A percentile compares a stretch with the other conserved stretches of the same genome.
Evolutionary conservation across 2,888 invertebrate genomes (phyloP).

Genomic region (Homarus gammarus): DNA sequence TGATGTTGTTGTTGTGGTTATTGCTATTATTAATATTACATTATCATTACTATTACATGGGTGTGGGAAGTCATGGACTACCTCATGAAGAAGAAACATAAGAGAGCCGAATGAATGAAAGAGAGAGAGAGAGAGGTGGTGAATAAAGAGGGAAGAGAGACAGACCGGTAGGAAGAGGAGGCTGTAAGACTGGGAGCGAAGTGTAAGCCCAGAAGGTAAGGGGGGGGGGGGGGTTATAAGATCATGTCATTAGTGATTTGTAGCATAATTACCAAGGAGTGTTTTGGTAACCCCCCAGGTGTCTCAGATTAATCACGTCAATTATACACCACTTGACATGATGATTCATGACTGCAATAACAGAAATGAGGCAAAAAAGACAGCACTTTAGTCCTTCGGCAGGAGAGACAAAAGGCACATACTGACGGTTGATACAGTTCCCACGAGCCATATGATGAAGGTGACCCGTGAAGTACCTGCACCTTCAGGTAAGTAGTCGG

Average conservation of each 20-base stretch:
- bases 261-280: neutral
- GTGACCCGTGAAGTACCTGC: too few species aligned
- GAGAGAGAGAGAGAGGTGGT: neutral
- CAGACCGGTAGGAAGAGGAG: neutral
- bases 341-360: neutral
- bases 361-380: neutral
- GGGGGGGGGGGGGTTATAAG: neutral
- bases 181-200: too few species aligned
- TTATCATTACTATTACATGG: neutral
- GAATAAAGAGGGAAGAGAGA: neutral
- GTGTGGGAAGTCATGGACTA: too few species aligned
- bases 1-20: neutral
- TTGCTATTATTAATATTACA: slow-evolving; percentile 12
- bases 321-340: neutral
- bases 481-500: too few species aligned
- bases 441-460: too few species aligned
- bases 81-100: too few species aligned
- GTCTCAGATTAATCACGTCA: neutral
- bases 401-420: too few species aligned
- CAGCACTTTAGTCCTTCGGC: too few species aligned
- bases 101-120: too few species aligned
- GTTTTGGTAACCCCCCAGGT: slow-evolving; percentile 7
- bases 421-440: too few species aligned
- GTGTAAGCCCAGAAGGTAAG: too few species aligned
- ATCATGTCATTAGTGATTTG: neutral